Conservation (phyloP, 1,140 invertebrate species). For the Oscheius sp. region DNA sequence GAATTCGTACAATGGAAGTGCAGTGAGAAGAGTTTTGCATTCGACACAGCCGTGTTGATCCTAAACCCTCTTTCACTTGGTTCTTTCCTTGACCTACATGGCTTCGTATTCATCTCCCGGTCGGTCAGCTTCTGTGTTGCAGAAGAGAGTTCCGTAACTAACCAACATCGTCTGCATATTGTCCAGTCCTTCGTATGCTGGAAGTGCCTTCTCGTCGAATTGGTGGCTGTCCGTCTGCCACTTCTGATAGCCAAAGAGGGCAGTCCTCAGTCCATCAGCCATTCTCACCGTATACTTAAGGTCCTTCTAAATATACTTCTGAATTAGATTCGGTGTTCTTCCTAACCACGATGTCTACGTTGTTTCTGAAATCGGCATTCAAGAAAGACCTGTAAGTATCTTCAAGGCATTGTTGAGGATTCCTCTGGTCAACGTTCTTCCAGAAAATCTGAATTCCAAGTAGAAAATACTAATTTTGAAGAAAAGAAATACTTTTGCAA, state of each 20-base stretch:
- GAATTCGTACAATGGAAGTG: not conserved
- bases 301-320: slow-evolving; percentile 1
- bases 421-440: not conserved
- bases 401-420: not conserved
- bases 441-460: not conserved
- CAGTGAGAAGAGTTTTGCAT: not conserved
- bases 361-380: slow-evolving; percentile 7
- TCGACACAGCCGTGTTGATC: not conserved
- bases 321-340: not conserved
- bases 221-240: slow-evolving; percentile 26
- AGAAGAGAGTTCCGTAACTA: not conserved
- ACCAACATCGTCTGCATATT: not conserved
- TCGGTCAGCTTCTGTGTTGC: not conserved
- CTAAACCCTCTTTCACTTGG: not conserved
- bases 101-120: not conserved
- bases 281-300: slow-evolving; percentile 10
- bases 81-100: not conserved
- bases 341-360: not conserved
- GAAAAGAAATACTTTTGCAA: slow-evolving; percentile 12
- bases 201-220: slow-evolving; percentile 19
- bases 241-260: slow-evolving; percentile 16
- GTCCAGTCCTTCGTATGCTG: slow-evolving; percentile 7
- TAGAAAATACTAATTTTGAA: not conserved
- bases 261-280: slow-evolving; percentile 13
- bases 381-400: slow-evolving; percentile 6